Base-by-base conservation (phyloP, 1,140 invertebrate genomes). In the Drosophila mojavensis region DNA sequence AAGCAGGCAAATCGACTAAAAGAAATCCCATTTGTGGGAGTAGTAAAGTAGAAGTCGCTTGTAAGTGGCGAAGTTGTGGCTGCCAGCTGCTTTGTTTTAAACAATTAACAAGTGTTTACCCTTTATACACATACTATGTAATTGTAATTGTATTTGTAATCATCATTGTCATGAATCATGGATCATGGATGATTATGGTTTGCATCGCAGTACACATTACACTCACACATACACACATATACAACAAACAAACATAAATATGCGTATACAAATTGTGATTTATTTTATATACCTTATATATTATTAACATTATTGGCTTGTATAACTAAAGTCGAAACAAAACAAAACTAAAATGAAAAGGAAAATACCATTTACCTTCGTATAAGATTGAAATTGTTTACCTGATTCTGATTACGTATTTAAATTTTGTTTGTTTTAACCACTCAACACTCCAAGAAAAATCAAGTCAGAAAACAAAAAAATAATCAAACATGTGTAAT, bases 251-350 rank as follows among this genome's bases (percentile, higher is more conserved):
- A 67, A 79, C 61, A 86, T 86, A 61, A 75, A 81, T 79, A 79
- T 75, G 83, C 79, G 76, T 88, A 86, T 88, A 83, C 62, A 79
- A 83, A 86, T 83, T 86, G 83, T 86, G 83, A 86, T 86, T 86
- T 86, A 86, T 86, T 86, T 86, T 86, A 86, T 86, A 86, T 75
- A 86, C 82, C 85, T 86, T 84, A 85, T 78, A 80, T 61, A 86
- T 41, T 60, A 81, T 60, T 82, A 70, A 79, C 43, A 61, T 58
- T 66, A 86, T 86, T 70, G 61, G 77, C 67, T 75, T 75, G 67
- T 69, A 47, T 79, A 58, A 76, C 43, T 47, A 67, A 61, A 79
- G 53, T 69, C 60, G 47, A 69, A 62, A 62, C 77, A 78, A 64
- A 75, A 63, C 61, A 67, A 64, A 62, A 80, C 53, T 26, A 51